These are phyloP conservation scores for Rhagonycha lutea DNA, from an alignment of 2,888 invertebrate species.

Conservation along the genomic window DNA sequence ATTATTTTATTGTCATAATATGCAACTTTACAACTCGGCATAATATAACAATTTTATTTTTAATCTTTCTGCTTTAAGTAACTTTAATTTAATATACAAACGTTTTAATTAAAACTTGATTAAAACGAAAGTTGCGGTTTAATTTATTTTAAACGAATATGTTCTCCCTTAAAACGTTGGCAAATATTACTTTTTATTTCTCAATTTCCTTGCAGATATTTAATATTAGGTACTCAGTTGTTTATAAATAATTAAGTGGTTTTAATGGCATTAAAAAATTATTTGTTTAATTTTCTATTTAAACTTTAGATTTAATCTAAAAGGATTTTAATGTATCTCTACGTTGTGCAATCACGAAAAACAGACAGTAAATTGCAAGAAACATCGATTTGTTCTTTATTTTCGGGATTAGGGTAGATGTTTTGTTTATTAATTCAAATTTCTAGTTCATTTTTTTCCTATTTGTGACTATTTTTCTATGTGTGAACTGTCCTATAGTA, in stretches of 20 bases:
- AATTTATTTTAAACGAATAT: neutral
- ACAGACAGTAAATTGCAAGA: neutral
- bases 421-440: neutral
- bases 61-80: neutral
- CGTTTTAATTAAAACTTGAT: constrained; percentile 7
- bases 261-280: neutral
- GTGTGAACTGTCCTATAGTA: too few relatives aligned
- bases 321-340: neutral
- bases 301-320: neutral
- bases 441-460: too few relatives aligned
- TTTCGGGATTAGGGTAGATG: neutral
- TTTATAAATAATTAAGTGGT: neutral
- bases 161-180: neutral
- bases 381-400: neutral
- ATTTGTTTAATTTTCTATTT: neutral
- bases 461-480: too few relatives aligned
- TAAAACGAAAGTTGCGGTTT: constrained; percentile 1
- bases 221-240: neutral
- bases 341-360: neutral
- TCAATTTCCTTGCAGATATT: neutral
- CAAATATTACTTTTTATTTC: neutral
- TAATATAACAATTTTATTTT: neutral
- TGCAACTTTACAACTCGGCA: neutral
- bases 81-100: neutral
- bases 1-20: neutral